Evolutionary conservation across 2,113 vertebrate genomes (phyloP), one percentile per base, ranked within the genome.

Genomic region (Electrona antarctica): DNA sequence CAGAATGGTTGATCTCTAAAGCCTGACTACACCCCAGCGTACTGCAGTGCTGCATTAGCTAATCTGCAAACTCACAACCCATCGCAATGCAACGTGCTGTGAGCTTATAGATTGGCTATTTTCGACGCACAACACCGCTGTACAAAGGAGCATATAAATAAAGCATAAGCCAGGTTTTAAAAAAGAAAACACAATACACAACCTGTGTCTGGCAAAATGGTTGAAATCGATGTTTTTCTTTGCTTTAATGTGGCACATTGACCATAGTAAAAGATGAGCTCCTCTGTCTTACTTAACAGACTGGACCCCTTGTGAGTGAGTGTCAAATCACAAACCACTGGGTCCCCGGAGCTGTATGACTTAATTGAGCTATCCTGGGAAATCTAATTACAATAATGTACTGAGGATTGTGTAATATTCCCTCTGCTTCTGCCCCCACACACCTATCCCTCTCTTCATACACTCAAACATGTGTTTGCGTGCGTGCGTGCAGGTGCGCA

Each of bases 381-480:
- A 93, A 92, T 91, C 86, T 90, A 92, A 93, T 93, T 92, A 93
- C 86, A 89, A 92, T 88, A 89, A 92, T 90, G 84, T 90, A 91
- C 80, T 76, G 85, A 88, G 81, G 88, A 88, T 85, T 81, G 83
- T 84, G 85, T 86, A 83, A 84, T 86, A 87, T 84, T 91, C 80
- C 76, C 81, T 74, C 60, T 77, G 84, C 76, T 76, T 79, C 78
- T 71, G 74, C 81, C 82, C 78, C 47, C 73, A 86, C 15, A 10
- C 89, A 89, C 88, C 83, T 84, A 80, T 74, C 67, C 71, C 59
- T 71, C 2, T 41, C 33, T 41, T 68, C 69, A 10, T 41, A 29
- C 67, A 49, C 82, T 49, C 67, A 41, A 41, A 41, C 33, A 41
- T 41, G 33, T 41, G 33, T 41, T 41, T 41, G 33, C 33, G 33